A percentile compares a stretch with the other conserved stretches of the same genome.
Conservation (phyloP, 2,888 invertebrate species). For the Ypsolopha scabrella region DNA sequence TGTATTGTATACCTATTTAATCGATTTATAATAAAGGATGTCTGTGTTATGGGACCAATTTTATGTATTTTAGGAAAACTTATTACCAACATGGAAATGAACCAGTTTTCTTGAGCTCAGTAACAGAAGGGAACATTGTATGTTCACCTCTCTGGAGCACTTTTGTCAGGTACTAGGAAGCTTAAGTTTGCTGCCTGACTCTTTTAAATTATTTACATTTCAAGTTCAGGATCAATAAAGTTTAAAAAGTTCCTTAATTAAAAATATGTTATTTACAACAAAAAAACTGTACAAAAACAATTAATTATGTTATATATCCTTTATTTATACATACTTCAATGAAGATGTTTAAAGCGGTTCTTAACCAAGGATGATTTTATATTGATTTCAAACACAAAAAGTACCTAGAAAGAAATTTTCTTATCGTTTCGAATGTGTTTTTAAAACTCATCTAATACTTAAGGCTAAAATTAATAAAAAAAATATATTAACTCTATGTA, state of each 20-base stretch:
- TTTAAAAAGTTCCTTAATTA: not conserved
- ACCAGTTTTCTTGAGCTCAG: slow-evolving; percentile 8
- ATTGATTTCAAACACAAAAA: too few species aligned
- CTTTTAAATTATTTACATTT: slow-evolving; percentile 15
- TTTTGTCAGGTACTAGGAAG: slow-evolving; percentile 68
- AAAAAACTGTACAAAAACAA: too few species aligned
- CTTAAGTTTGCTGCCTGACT: slow-evolving; percentile 58
- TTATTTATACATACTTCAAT: too few species aligned
- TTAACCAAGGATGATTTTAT: too few species aligned
- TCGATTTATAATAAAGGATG: too few species aligned
- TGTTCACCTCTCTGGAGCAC: slow-evolving; percentile 49
- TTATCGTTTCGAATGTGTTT: too few species aligned
- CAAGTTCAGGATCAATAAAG: not conserved
- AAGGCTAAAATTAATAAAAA: not conserved
- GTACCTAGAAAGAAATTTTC: too few species aligned
- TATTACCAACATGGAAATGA: slow-evolving; percentile 34
- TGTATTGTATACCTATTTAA: too few species aligned
- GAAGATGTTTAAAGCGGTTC: too few species aligned
- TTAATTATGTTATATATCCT: too few species aligned
- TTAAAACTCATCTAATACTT: not conserved
- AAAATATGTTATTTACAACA: not conserved
- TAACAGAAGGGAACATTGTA: not conserved
- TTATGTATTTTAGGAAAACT: slow-evolving; percentile 24
- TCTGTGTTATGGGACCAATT: too few species aligned
- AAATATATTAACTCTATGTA: slow-evolving; percentile 24